Conservation (phyloP, 1,140 invertebrate species). For the Platyura marginata region DNA sequence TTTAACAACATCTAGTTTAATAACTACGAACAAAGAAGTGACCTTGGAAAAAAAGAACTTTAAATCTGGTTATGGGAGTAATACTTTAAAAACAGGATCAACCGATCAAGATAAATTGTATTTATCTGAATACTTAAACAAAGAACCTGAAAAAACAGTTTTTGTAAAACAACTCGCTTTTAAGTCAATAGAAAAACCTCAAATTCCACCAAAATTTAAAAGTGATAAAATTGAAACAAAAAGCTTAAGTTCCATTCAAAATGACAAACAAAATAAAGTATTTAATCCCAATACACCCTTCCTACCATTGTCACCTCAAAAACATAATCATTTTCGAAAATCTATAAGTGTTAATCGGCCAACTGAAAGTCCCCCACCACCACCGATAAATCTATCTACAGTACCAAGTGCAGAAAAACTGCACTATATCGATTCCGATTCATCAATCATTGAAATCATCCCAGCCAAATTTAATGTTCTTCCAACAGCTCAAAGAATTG, state of each 20-base stretch:
- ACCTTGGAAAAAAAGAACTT: conserved; percentile 22
- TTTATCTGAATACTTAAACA: too few species aligned
- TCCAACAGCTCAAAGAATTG: conserved; percentile 11
- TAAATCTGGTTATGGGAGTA: too few species aligned
- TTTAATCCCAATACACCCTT: conserved; percentile 4
- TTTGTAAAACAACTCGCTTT: too few species aligned
- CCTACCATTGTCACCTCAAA: background rate
- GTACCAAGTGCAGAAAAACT: conserved; percentile 8
- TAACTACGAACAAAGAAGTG: conserved; percentile 6
- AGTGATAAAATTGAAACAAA: background rate
- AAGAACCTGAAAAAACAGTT: too few species aligned
- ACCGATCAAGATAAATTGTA: too few species aligned
- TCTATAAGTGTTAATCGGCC: conserved; percentile 7
- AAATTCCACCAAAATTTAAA: background rate
- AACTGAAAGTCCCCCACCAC: conserved; percentile 19
- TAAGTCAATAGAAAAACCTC: too few species aligned
- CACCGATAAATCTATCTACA: conserved; percentile 18
- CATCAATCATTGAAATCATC: conserved; percentile 3
- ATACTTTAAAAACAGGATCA: too few species aligned
- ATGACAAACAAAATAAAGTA: background rate
- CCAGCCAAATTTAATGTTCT: conserved; percentile 4
- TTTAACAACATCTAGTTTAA: background rate
- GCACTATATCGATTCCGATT: conserved; percentile 8
- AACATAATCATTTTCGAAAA: conserved; percentile 11
- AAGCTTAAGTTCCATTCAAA: background rate